These are phyloP conservation scores for Gambusia holbrooki DNA, from an alignment of 2,113 vertebrate genomes.

Conservation along the genomic window DNA sequence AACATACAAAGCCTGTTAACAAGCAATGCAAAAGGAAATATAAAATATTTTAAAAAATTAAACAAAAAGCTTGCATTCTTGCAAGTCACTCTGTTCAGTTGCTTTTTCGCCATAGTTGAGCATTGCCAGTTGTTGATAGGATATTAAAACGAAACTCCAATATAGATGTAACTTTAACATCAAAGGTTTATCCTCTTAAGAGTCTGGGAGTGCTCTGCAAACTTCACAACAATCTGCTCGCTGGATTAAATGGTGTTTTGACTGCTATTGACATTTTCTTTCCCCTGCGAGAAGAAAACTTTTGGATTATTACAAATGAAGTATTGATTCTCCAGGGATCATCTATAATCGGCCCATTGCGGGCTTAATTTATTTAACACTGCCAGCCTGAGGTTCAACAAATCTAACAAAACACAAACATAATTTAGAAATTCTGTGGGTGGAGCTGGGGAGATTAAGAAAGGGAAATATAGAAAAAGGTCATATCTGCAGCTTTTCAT, in stretches of 20 bases:
- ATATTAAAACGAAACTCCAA: constrained; percentile 1
- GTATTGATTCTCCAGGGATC: constrained; percentile 1
- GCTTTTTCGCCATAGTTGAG: background rate
- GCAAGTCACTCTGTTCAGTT: background rate
- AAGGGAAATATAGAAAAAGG: background rate
- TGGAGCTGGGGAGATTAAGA: background rate
- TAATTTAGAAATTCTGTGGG: background rate
- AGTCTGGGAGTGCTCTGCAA: background rate
- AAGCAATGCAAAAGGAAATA: background rate
- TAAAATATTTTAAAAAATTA: background rate
- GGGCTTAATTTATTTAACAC: too few relatives aligned
- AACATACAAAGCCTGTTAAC: background rate
- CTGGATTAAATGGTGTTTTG: constrained; percentile 9
- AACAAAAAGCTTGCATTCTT: background rate
- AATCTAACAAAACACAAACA: background rate
- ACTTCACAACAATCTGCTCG: background rate
- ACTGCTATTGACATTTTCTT: constrained; percentile 3
- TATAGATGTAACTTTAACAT: background rate
- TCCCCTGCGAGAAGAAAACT: background rate
- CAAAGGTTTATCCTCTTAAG: background rate
- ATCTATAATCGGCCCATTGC: background rate
- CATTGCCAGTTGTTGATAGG: background rate
- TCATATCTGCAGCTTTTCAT: background rate
- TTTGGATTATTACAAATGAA: constrained; percentile 20
- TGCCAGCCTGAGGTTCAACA: background rate